Evolutionary conservation across 2,113 vertebrate genomes (phyloP).

Genomic region (Gobius niger): DNA sequence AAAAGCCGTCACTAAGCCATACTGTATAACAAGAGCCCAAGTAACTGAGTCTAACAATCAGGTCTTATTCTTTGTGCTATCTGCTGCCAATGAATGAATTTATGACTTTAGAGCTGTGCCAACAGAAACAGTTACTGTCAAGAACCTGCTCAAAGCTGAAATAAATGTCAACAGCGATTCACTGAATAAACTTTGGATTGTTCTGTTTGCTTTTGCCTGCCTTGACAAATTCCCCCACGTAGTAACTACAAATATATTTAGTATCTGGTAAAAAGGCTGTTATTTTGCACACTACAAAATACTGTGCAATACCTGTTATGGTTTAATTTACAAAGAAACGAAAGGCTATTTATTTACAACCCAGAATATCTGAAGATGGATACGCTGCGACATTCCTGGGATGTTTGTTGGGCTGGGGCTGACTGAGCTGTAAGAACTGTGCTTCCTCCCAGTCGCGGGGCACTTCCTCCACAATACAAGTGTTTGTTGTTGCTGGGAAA

Average conservation of each 20-base stretch:
- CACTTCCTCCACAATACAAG: slow-evolving; percentile 43
- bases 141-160: slow-evolving; percentile 14
- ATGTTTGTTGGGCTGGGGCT: slow-evolving; percentile 55
- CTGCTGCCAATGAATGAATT: slow-evolving; percentile 27
- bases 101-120: slow-evolving; percentile 20
- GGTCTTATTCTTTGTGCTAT: slow-evolving; percentile 21
- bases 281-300: neutral
- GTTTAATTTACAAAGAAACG: neutral
- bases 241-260: neutral
- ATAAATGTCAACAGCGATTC: slow-evolving; percentile 14
- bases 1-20: neutral
- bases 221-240: neutral
- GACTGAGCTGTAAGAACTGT: slow-evolving; percentile 18
- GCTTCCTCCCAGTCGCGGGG: slow-evolving; percentile 41
- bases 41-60: slow-evolving; percentile 5
- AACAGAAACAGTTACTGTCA: slow-evolving; percentile 25
- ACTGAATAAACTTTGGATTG: neutral
- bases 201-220: slow-evolving; percentile 5
- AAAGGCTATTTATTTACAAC: neutral
- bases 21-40: slow-evolving; percentile 7
- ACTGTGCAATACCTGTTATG: neutral
- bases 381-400: slow-evolving; percentile 55
- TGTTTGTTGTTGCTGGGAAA: slow-evolving; percentile 4
- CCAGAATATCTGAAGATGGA: slow-evolving; percentile 14
- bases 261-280: neutral